Evolutionary conservation across 2,797 vertebrate species (phyloP).

Genomic region (Eulemur mongoz): DNA sequence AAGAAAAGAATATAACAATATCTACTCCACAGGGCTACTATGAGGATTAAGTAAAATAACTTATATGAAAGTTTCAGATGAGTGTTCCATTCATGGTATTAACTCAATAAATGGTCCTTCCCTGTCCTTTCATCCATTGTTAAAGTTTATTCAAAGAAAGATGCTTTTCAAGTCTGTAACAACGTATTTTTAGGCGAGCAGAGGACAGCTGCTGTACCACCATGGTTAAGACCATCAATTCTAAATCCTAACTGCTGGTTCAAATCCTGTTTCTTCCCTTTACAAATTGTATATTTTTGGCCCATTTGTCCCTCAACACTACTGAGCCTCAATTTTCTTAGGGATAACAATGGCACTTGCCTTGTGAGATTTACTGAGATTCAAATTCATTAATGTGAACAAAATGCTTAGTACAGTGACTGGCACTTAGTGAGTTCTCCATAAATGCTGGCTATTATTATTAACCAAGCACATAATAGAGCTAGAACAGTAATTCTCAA

Average conservation of each 20-base stretch:
- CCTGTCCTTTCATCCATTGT: not conserved
- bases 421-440: not conserved
- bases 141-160: constrained; percentile 16
- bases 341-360: not conserved
- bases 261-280: not conserved
- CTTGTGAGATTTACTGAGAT: not conserved
- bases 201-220: not conserved
- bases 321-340: not conserved
- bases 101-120: not conserved
- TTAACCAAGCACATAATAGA: not conserved
- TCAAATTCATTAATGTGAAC: not conserved
- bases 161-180: not conserved
- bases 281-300: not conserved
- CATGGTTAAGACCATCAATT: not conserved
- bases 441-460: not conserved
- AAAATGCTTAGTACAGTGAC: not conserved
- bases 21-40: not conserved
- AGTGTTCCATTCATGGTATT: not conserved
- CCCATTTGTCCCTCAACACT: not conserved
- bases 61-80: not conserved
- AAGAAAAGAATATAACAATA: not conserved
- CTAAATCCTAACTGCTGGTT: not conserved
- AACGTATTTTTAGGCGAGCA: not conserved
- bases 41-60: not conserved
- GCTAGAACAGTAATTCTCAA: not conserved